Conservation (phyloP, 1,140 invertebrate species). For the Propsilocerus akamusi region DNA sequence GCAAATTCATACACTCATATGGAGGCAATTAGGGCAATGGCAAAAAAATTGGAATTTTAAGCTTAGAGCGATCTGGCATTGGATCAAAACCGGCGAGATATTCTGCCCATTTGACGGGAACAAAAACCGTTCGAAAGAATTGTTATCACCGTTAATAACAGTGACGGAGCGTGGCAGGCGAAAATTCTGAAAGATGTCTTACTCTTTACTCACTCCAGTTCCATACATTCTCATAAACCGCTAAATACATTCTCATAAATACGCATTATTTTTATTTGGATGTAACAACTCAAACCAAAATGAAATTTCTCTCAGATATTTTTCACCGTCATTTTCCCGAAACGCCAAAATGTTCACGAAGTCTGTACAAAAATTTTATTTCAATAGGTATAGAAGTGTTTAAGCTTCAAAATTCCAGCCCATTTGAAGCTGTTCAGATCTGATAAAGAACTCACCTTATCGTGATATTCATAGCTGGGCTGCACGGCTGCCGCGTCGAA, state of each 20-base stretch:
- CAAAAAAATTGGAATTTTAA: background rate
- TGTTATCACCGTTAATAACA: background rate
- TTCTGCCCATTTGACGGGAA: background rate
- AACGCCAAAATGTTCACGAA: background rate
- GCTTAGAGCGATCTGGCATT: background rate
- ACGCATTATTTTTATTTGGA: too few relatives aligned
- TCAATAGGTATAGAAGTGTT: background rate
- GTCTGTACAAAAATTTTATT: background rate
- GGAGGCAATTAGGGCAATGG: background rate
- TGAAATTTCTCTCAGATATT: background rate
- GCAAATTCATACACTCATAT: background rate
- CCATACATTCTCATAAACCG: background rate
- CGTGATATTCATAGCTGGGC: background rate
- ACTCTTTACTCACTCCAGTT: background rate
- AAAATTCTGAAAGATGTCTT: background rate
- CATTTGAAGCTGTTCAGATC: background rate
- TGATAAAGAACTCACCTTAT: background rate
- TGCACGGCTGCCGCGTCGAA: background rate
- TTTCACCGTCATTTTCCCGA: background rate
- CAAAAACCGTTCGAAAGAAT: background rate
- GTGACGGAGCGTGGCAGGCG: background rate
- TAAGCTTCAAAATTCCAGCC: background rate
- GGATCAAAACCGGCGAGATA: background rate
- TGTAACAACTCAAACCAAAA: too few relatives aligned
- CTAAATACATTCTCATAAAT: too few relatives aligned